phyloP scores from a whole-genome alignment of 2,888 invertebrate genomes.

The Urechis unicinctus region DNA sequence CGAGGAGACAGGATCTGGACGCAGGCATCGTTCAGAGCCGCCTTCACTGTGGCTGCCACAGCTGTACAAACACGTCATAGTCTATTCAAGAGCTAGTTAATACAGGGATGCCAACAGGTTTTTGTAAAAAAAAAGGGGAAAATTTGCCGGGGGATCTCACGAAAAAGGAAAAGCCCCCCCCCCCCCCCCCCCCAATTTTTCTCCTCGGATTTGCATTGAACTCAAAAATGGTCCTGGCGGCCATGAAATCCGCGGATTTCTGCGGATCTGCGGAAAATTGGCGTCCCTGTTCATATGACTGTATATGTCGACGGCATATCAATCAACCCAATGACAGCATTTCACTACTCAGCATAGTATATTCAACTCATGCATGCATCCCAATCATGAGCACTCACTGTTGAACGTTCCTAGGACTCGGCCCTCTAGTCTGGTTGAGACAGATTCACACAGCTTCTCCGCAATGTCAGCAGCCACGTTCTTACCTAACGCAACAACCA shows the following conservation, averaged over 20 bases:
- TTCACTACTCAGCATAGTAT: no score
- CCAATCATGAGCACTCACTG: conserved; percentile 41
- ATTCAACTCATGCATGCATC: no score
- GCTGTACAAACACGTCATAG: conserved; percentile 9
- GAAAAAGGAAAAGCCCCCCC: no score
- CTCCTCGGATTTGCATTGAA: no score
- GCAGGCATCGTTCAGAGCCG: conserved; percentile 81
- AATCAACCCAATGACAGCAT: no score
- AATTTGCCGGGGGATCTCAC: no score
- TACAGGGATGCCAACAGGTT: no score
- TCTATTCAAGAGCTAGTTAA: not conserved
- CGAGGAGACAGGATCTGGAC: conserved; percentile 91
- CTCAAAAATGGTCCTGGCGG: no score
- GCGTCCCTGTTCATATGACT: not conserved
- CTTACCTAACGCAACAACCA: conserved; percentile 59
- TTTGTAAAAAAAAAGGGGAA: no score
- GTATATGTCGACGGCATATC: not conserved
- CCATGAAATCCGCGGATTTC: no score
- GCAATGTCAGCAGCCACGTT: conserved; percentile 97
- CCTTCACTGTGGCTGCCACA: conserved; percentile 59
- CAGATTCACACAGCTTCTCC: conserved; percentile 85
- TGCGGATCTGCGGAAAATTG: no score
- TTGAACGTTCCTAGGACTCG: conserved; percentile 89
- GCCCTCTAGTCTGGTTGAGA: conserved; percentile 82
- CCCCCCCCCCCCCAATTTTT: no score